Conservation (phyloP, 2,113 vertebrate genomes). For the Campylomormyrus numenius region DNA sequence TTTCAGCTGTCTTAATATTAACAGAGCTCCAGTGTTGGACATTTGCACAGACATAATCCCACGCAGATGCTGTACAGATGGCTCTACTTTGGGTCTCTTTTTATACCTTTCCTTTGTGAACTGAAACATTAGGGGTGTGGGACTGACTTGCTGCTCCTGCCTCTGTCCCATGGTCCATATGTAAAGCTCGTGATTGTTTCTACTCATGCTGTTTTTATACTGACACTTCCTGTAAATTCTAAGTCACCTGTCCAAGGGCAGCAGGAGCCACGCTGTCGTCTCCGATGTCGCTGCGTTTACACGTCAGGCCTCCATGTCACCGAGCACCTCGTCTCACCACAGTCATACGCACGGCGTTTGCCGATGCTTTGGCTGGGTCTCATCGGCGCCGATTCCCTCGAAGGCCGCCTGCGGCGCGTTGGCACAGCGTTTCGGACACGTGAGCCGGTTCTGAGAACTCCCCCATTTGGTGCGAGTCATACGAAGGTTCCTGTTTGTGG, state of each 20-base stretch:
- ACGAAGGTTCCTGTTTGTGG: not conserved
- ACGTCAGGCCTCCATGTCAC: not conserved
- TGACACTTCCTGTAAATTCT: not conserved
- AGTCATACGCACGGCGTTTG: not conserved
- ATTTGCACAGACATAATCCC: not conserved
- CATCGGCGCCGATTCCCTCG: not conserved
- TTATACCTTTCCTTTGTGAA: slow-evolving; percentile 1
- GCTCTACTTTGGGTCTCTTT: not conserved
- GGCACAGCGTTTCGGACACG: not conserved
- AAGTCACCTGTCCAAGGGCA: not conserved
- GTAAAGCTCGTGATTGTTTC: not conserved
- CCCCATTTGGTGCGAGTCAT: not conserved
- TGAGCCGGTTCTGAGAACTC: not conserved
- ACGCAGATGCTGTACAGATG: not conserved
- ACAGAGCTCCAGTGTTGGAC: not conserved
- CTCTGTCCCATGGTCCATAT: not conserved
- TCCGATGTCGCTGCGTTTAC: not conserved
- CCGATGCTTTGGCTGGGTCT: not conserved
- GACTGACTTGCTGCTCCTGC: not conserved
- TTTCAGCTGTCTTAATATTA: not conserved
- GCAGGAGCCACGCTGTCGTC: not conserved
- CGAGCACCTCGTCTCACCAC: not conserved
- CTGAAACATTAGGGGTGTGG: not conserved
- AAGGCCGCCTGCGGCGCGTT: not conserved
- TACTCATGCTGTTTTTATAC: slow-evolving; percentile 14